These are phyloP conservation scores for Epistrophe grossulariae DNA, from an alignment of 2,888 invertebrate genomes.

Conservation along the genomic window DNA sequence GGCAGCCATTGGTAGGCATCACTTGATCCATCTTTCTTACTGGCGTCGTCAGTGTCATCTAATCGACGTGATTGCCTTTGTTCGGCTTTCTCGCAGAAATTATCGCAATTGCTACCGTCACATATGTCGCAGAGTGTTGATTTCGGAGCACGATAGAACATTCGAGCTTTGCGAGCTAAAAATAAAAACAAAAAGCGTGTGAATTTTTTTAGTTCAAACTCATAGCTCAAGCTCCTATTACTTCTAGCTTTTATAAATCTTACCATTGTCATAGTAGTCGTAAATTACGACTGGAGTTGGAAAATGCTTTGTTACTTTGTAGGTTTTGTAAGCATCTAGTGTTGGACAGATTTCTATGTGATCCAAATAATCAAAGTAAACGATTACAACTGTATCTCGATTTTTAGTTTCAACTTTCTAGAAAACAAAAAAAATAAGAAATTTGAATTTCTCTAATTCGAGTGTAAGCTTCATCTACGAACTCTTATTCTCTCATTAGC, in stretches of 20 bases:
- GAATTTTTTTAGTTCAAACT: too few relatives aligned
- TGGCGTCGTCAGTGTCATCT: constrained; percentile 53
- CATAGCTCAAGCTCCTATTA: too few relatives aligned
- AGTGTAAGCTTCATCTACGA: not conserved
- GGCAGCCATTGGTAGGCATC: constrained; percentile 35
- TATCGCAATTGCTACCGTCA: constrained; percentile 86
- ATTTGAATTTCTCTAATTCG: not conserved
- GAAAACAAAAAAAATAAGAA: not conserved
- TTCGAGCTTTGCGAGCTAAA: constrained; percentile 91
- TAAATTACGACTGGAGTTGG: constrained; percentile 93
- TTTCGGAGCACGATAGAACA: constrained; percentile 90
- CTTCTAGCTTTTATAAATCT: constrained; percentile 81
- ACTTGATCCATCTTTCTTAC: constrained; percentile 42
- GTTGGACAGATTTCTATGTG: constrained; percentile 92
- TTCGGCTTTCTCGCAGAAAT: constrained; percentile 82
- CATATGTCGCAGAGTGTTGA: constrained; percentile 93
- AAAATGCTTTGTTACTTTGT: constrained; percentile 93
- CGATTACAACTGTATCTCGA: constrained; percentile 87
- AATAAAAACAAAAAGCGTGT: not conserved
- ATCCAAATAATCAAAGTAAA: constrained; percentile 90
- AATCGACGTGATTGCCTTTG: constrained; percentile 77
- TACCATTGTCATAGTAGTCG: constrained; percentile 95
- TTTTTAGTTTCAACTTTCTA: constrained; percentile 88
- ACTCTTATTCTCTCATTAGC: constrained; percentile 84
- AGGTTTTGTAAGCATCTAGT: constrained; percentile 92